Base-by-base conservation (phyloP, 2,113 vertebrate species). In the Peromyscus leucopus region DNA sequence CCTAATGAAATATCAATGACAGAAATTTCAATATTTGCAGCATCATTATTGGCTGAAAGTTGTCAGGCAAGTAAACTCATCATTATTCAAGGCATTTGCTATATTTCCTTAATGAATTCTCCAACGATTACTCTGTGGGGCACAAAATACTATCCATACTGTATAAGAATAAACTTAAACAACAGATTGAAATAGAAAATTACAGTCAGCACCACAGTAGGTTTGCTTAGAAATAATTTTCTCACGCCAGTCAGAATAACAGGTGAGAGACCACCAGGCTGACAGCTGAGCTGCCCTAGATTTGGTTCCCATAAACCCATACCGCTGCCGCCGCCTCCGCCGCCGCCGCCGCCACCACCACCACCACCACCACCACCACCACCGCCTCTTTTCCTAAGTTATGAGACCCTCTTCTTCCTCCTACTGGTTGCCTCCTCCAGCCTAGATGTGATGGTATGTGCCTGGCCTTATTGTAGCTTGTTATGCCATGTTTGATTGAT, bases 11-110 rank as follows among this genome's bases (percentile, higher is more conserved):
- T 87, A 63, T 92, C 46, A 92, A 86, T 90, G 78, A 15, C 39
- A 88, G n/a, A 94, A 9, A 83, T 69, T 93, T 96, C 78, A 94
- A 84, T 91, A 48, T 55, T 72, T 85, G 33, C 11, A 72, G 9
- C 36, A 31, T 72, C n/a, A 65, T 87, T 84, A 16, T 85, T 65
- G 24, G 15, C 26, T 46, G 36, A 85, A 65, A 85, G 8, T 1
- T 85, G 24, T 42, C 15, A 63, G 2, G 15, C 2, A 42, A 28
- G 1, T 61, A 61, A n/a, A 2, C 1, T 28, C 19, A 63, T 84
- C 26, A 65, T 65, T 85, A 2, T 65, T 63, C 4, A 85, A 63
- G 39, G 15, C 13, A 46, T 65, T 83, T 85, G 28, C 31, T 48
- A 7, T 48, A 67, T 67, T 86, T 36, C 9, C 39, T 48, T 48